phyloP scores from a whole-genome alignment of 2,113 vertebrate genomes.

The Pandion haliaetus region DNA sequence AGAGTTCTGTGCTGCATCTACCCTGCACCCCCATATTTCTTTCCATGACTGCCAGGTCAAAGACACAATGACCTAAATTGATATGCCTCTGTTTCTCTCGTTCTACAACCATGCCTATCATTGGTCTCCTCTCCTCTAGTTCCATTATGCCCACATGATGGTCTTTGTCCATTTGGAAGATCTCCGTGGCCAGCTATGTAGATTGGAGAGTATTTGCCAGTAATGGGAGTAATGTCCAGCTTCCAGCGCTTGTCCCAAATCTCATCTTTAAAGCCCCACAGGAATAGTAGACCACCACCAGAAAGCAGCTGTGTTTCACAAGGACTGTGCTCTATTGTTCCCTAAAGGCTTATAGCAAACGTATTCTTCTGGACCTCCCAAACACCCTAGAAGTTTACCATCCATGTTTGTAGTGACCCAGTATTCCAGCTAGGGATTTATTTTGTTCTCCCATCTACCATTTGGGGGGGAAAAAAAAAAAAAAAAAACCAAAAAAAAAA shows the following conservation, averaged over 20 bases:
- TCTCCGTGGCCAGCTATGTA: background rate
- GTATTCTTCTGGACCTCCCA: background rate
- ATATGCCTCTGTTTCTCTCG: background rate
- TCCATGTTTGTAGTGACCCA: background rate
- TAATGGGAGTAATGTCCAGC: background rate
- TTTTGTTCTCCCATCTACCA: background rate
- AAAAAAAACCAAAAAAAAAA: background rate
- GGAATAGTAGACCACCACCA: background rate
- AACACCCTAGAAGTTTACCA: background rate
- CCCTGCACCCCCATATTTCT: background rate
- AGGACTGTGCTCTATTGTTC: background rate
- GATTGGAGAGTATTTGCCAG: background rate
- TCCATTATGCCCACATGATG: background rate
- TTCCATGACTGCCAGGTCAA: background rate
- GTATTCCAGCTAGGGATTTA: conserved; percentile 17
- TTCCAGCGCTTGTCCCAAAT: background rate
- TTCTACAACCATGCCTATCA: background rate
- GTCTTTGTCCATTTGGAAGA: background rate
- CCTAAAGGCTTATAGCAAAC: background rate
- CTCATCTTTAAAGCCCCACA: background rate
- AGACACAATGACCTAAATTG: background rate
- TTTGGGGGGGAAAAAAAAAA: background rate
- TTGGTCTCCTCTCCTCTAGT: background rate
- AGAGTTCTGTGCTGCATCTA: background rate
- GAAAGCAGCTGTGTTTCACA: background rate